Percentiles rank a stretch among this genome's conserved stretches.
These are phyloP conservation scores for Clamator glandarius DNA, from an alignment of 2,797 vertebrate genomes.

Conservation along the genomic window DNA sequence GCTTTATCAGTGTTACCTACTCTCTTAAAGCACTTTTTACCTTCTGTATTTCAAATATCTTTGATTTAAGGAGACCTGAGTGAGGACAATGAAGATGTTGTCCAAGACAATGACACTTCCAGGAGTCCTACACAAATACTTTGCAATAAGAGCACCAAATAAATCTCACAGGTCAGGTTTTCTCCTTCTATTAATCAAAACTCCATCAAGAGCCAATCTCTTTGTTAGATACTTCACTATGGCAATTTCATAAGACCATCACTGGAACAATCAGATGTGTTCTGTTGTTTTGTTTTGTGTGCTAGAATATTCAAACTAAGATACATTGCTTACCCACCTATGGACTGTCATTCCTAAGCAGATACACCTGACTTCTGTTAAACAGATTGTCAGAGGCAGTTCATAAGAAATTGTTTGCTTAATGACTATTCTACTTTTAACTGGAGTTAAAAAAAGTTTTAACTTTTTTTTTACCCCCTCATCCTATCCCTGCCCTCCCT, in stretches of 20 bases:
- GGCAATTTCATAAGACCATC: neutral
- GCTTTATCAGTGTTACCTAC: neutral
- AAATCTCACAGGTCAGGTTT: neutral
- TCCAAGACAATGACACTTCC: neutral
- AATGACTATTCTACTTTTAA: neutral
- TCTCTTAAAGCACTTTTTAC: neutral
- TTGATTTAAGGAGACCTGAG: rapidly evolving
- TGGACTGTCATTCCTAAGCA: neutral
- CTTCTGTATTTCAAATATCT: neutral
- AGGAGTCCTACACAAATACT: neutral
- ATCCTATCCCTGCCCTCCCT: too few species aligned
- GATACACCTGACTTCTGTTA: neutral
- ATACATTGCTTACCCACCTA: neutral
- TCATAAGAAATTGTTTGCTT: neutral
- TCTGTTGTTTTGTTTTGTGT: rapidly evolving
- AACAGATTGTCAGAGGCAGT: neutral
- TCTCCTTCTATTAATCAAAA: neutral
- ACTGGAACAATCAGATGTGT: neutral
- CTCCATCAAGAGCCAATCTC: neutral
- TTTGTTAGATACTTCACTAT: neutral
- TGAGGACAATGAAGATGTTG: neutral
- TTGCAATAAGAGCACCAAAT: neutral
- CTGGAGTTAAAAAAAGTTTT: too few species aligned
- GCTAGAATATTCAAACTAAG: neutral
- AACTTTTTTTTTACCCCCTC: too few species aligned